Base-by-base conservation (phyloP, 2,888 invertebrate species). In the Lasioglossum vierecki region DNA sequence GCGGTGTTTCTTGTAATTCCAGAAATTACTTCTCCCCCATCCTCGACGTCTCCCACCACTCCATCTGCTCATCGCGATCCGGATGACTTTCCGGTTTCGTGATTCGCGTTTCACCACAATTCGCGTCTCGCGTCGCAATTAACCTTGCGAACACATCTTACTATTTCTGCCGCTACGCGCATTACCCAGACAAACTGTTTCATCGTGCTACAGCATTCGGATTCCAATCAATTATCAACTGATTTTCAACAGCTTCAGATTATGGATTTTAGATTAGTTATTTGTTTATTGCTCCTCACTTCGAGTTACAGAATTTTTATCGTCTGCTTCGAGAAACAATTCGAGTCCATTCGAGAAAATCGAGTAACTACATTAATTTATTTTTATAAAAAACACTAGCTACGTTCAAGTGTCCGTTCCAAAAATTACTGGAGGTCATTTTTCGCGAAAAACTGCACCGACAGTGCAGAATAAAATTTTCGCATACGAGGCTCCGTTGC, bases 1-100 rank as follows among this genome's bases (percentile, higher is more conserved):
- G 46, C 39, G 8, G 46, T 76, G 79, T 76, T 85, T 73, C 72
- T 73, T 76, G 41, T 57, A 39, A 76, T 80, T 76, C 76, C 35
- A 26, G 71, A 77, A 85, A 80, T 85, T 76, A 77, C 80, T 76
- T 44, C 26, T 22, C 57, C 18, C 30, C 8, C 35, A 2, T 35
- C 66, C 22, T 66, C 66, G 6, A 18, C 18, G 26, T 22, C 41
- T 9, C 22, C 3, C 66, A 30, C 8, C 66, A 3, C 30, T 18
- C 4, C 18, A 35, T 66, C 66, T 18, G 63, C 63, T 30, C 15
- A 60, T 60, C 66, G 18, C 18, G 35, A 35, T 35, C 18, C 35
- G 66, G 30, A 15, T 66, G 66, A 30, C 66, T 66, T 66, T 66
- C 66, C 30, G 30, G 66, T 66, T 66, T 66, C 66, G 66, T 66